Base-by-base conservation (phyloP, 2,113 vertebrate species). In the Seriola quinqueradiata region DNA sequence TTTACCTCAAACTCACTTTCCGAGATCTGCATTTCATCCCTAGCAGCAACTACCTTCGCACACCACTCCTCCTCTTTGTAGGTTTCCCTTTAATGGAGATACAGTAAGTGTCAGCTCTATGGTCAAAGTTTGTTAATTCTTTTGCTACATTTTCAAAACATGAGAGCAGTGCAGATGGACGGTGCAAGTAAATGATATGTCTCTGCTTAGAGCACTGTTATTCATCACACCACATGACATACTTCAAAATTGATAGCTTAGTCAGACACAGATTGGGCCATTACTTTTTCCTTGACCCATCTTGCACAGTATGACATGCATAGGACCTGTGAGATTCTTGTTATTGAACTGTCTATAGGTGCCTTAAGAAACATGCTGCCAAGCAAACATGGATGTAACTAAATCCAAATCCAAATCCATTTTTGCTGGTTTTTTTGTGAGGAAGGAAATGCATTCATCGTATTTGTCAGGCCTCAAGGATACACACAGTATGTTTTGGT, bases 131-230 rank as follows among this genome's bases (percentile, higher is more conserved):
- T 60, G 21, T 70, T 60, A 28, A 21, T 40, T 38, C 40, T 38
- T 77, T 59, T 50, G 32, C 4, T 48, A n/a, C 46, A 40, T 54
- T 70, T 60, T 61, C 6, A 5, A 67, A 58, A 66, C 5, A 66
- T 28, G 52, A 50, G 54, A 55, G n/a, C 48, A 48, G 40, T 13
- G 44, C 12, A 46, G 48, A 71, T 50, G 19, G 42, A 60, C 38
- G 16, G 32, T 21, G 59, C 8, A 13, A 52, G 12, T 77, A 17
- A 9, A 52, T 11, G 19, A 3, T 14, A 25, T 65, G 32, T 48
- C n/a, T 6, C 21, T 46, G 28, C n/a, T 69, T 38, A 46, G 12
- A 36, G n/a, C 12, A 58, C 57, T 70, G 66, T 34, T 77, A 46
- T 64, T 46, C 28, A 48, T 23, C 1, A 21, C 55, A 60, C 44